Conservation (phyloP, 1,140 invertebrate genomes). For the Diploscapter pachys region DNA sequence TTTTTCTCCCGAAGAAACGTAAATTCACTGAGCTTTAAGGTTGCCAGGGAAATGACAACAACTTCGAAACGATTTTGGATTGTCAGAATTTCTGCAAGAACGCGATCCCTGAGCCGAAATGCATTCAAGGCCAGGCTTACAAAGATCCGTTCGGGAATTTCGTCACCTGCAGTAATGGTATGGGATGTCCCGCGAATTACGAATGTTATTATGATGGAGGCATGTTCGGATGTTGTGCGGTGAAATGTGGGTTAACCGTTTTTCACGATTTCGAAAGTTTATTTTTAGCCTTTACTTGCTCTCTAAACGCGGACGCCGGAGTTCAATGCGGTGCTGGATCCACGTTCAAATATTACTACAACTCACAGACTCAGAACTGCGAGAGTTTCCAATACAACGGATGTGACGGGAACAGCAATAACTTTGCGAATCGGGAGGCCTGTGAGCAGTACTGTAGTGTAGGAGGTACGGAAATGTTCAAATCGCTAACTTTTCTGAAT, state of each 20-base stretch:
- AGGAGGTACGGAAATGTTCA: slow-evolving; percentile 2
- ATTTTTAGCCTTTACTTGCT: slow-evolving; percentile 35
- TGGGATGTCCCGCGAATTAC: slow-evolving; percentile 35
- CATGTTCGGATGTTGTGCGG: slow-evolving; percentile 37
- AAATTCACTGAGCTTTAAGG: not conserved
- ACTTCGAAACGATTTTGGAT: slow-evolving; percentile 37
- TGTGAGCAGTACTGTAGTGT: slow-evolving; percentile 39
- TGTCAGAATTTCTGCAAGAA: slow-evolving; percentile 40
- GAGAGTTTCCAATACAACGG: slow-evolving; percentile 39
- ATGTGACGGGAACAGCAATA: slow-evolving; percentile 39
- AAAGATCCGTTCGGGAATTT: slow-evolving; percentile 41
- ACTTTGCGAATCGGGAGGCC: slow-evolving; percentile 32
- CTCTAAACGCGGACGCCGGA: slow-evolving; percentile 36
- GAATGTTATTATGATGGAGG: slow-evolving; percentile 39
- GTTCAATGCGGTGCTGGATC: slow-evolving; percentile 40
- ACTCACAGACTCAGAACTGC: slow-evolving; percentile 34
- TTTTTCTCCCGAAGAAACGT: not conserved
- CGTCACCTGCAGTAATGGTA: slow-evolving; percentile 29
- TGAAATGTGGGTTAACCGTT: slow-evolving; percentile 14
- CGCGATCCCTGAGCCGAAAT: slow-evolving; percentile 37
- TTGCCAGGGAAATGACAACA: slow-evolving; percentile 42
- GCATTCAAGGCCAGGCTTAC: slow-evolving; percentile 40
- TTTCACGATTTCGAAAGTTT: not conserved
- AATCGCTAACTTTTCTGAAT: too few species aligned
- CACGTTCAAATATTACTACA: slow-evolving; percentile 41